phyloP scores from a whole-genome alignment of 2,797 vertebrate species.

The Muraenolepis orangiensis region DNA sequence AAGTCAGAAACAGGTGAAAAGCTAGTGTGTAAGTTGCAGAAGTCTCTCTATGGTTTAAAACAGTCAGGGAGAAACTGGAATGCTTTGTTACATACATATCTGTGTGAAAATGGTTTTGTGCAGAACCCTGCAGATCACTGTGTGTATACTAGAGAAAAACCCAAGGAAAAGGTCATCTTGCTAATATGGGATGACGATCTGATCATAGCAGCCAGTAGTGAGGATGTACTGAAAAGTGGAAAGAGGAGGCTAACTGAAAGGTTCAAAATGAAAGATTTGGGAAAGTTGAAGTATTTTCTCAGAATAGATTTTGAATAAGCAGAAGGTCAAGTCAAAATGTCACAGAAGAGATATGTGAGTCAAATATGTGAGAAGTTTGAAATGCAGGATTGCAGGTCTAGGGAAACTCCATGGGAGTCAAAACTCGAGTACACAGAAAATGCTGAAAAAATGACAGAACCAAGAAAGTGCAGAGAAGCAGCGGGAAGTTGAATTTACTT shows the following conservation, averaged over 20 bases:
- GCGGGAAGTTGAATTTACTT: not conserved
- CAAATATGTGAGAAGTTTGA: not conserved
- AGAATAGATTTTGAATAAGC: not conserved
- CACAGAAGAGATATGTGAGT: not conserved
- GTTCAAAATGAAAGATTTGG: not conserved
- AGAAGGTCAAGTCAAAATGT: not conserved
- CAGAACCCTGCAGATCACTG: no score
- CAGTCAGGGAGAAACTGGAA: no score
- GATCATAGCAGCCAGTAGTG: no score
- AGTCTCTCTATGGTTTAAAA: conserved; percentile 1
- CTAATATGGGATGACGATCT: no score
- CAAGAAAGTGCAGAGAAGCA: not conserved
- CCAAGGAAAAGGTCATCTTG: no score
- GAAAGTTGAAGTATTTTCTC: not conserved
- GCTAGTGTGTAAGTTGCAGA: not conserved
- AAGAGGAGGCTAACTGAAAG: not conserved
- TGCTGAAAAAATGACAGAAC: not conserved
- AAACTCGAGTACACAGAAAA: not conserved
- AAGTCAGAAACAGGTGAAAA: not conserved
- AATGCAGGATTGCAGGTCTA: not conserved
- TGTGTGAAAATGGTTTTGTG: no score
- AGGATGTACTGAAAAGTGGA: no score
- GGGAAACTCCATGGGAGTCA: no score
- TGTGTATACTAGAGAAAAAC: no score
- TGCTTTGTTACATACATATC: no score